phyloP scores from a whole-genome alignment of 1,140 invertebrate genomes.

The Leptestheria dahalacensis region DNA sequence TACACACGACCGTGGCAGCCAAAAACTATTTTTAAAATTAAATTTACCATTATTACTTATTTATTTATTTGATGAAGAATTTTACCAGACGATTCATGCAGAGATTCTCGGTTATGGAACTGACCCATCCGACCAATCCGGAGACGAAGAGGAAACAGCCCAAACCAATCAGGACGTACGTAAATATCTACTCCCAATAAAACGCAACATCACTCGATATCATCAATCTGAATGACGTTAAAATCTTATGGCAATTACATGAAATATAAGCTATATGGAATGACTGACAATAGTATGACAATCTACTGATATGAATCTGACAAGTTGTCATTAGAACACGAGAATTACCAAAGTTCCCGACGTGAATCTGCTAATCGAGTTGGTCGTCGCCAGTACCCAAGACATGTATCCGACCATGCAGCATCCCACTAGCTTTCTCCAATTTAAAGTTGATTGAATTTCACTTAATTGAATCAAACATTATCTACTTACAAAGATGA shows the following conservation, averaged over 20 bases:
- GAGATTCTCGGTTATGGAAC: slow-evolving; percentile 24
- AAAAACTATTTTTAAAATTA: slow-evolving; percentile 22
- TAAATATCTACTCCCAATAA: too few species aligned
- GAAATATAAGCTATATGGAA: too few species aligned
- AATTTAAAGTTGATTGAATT: background rate
- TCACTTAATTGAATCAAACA: background rate
- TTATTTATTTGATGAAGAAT: background rate
- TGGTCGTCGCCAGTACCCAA: slow-evolving; percentile 32
- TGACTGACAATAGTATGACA: too few species aligned
- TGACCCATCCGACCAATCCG: slow-evolving; percentile 29
- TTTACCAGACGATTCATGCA: slow-evolving; percentile 26
- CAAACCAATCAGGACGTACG: slow-evolving; percentile 28
- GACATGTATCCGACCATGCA: slow-evolving; percentile 29
- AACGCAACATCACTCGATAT: too few species aligned
- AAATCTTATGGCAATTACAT: too few species aligned
- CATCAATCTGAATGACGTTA: too few species aligned
- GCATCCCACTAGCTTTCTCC: slow-evolving; percentile 26
- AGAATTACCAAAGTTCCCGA: slow-evolving; percentile 31
- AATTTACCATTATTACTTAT: background rate
- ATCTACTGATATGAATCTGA: too few species aligned
- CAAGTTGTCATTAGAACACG: too few species aligned
- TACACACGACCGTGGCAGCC: slow-evolving; percentile 24
- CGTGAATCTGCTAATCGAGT: slow-evolving; percentile 29
- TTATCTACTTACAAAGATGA: slow-evolving; percentile 25
- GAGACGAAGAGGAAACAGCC: slow-evolving; percentile 31